Conservation (phyloP, 2,113 vertebrate genomes). For the Tetrax tetrax region DNA sequence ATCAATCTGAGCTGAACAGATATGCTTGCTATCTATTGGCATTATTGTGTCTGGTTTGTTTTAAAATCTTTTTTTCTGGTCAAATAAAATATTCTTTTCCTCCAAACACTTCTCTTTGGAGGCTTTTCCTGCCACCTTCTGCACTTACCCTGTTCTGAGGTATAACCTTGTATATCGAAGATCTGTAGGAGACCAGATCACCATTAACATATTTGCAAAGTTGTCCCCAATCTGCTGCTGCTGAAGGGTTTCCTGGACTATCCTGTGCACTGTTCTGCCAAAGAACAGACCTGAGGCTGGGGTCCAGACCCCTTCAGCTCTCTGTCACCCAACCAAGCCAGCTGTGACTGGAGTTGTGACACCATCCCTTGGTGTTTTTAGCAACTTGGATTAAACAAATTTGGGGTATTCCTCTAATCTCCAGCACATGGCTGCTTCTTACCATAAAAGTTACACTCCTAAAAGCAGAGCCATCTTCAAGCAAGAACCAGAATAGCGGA, state of each 20-base stretch:
- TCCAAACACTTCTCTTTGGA: background rate
- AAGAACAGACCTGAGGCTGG: background rate
- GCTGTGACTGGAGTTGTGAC: background rate
- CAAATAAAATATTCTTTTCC: background rate
- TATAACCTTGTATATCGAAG: background rate
- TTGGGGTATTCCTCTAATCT: background rate
- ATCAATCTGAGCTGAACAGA: background rate
- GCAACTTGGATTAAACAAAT: background rate
- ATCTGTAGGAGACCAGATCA: background rate
- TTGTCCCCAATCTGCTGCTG: background rate
- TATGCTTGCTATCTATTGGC: background rate
- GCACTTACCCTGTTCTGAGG: background rate
- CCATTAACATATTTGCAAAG: background rate
- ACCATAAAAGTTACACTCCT: background rate
- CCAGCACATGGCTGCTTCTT: background rate
- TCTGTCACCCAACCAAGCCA: background rate
- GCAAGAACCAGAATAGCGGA: background rate
- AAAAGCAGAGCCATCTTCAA: background rate
- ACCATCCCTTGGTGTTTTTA: background rate
- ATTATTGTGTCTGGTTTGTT: background rate
- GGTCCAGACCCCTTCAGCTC: background rate
- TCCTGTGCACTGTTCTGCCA: background rate
- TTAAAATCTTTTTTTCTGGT: background rate
- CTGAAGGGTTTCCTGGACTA: background rate
- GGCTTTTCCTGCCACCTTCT: background rate